Evolutionary conservation across 2,113 vertebrate genomes (phyloP), one percentile per base, ranked within the genome.

Genomic region (Engystomops pustulosus): DNA sequence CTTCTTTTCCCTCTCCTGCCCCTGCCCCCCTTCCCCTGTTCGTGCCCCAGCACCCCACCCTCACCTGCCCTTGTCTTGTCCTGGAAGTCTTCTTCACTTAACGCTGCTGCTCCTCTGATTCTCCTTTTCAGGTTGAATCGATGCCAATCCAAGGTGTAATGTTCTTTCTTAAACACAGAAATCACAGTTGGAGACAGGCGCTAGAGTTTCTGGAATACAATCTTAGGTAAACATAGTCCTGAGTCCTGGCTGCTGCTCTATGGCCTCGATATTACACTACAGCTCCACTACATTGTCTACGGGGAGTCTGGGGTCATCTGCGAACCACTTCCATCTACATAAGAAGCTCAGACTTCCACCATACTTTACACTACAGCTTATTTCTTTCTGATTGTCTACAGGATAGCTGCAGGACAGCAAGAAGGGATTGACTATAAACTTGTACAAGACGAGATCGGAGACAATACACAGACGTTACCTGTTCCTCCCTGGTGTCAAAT

Each of bases 81-180:
- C 91, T 99, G 97, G 91, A 99, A 99, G 78, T 93, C 94, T 74
- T 96, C 93, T 9, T 89, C 92, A 0, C 95, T 92, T 67, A 96
- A 87, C 0, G 90, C 38, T 1, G 1, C 87, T 68, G 85, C 87
- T 47, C 95, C 93, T 23, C 87, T 86, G 5, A 99, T 93, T 67
- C 94, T 95, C 34, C 94, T 96, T 88, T 94, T 98, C 87, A 99
- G 89, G 90, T 99, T 99, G 86, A 98, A 99, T 12, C 96, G 95
- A 88, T 99, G 98, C 98, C 96, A 99, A 87, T 99, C 98, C 0
- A 97, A 93, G 36, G 94, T 97, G 88, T 98, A 99, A 89, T 99
- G 98, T 71, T 98, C 98, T 81, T 89, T 94, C 98, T 99, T 83
- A 25, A 67, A 60, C 53, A 27, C 41, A 41, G 1, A 71, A 80